Evolutionary conservation across 2,888 invertebrate species (phyloP).

Genomic region (Leptinotarsa tumamoca): DNA sequence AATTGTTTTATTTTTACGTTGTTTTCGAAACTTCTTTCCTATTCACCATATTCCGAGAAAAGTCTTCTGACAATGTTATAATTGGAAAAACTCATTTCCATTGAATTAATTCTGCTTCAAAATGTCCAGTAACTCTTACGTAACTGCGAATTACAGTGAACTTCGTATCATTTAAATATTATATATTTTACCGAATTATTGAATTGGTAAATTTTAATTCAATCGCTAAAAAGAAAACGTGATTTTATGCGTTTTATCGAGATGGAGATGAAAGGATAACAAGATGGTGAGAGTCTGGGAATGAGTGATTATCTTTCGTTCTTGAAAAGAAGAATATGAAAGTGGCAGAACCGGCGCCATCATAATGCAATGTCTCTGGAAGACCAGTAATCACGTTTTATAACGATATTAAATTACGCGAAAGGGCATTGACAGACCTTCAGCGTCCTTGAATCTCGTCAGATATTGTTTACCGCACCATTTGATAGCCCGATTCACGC

Average conservation of each 20-base stretch:
- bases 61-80: too few species aligned
- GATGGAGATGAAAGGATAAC: conserved; percentile 4
- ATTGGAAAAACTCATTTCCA: too few species aligned
- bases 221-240: neutral
- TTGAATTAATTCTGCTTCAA: too few species aligned
- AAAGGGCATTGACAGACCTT: conserved; percentile 60
- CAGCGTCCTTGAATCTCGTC: conserved; percentile 59
- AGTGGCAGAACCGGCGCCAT: conserved; percentile 38
- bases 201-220: neutral
- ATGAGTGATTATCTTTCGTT: conserved; percentile 10
- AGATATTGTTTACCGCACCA: conserved; percentile 59
- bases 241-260: neutral
- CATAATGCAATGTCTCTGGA: conserved; percentile 42
- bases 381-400: conserved; percentile 28
- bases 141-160: too few species aligned
- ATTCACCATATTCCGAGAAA: too few species aligned
- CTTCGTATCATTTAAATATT: too few species aligned
- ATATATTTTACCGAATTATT: neutral
- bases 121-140: too few species aligned
- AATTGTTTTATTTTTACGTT: too few species aligned
- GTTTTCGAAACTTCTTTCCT: too few species aligned
- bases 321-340: neutral
- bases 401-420: conserved; percentile 57
- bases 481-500: conserved; percentile 58
- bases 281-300: neutral